Base-by-base conservation (phyloP, 1,140 invertebrate species). In the Lepidotrigona ventralis region DNA sequence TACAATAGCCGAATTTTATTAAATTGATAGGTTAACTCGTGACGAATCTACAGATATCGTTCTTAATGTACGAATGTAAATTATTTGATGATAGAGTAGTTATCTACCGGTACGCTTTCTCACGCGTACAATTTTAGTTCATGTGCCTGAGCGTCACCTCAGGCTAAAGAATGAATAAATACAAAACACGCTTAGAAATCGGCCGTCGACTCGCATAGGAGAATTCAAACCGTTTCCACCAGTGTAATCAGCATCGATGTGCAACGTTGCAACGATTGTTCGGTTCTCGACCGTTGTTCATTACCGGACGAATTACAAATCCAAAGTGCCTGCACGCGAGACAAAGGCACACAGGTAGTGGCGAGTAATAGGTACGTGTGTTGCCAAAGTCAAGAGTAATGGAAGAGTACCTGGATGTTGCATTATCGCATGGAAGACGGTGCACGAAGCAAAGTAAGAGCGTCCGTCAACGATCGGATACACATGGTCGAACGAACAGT, bases 401-500 rank as follows among this genome's bases (percentile, higher is more conserved):
- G 63, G 26, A n/a, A 71, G 68, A 19, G 58, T 6, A 46, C 39
- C 39, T 46, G 39, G 39, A 63, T 79, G 81, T 78, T 68, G 68
- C 81, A 54, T 71, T 70, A 83, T 69, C 54, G 33, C 19, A 56
- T 53, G 75, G 66, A 71, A 79, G 68, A 79, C 46, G 76, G 76
- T 77, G 39, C 29, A 79, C 72, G 58, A 82, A 83, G 72, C 29
- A 56, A 69, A 69, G 87, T 56, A 71, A 64, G 63, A 72, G 72
- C 72, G 73, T 82, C 68, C 68, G 79, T 86, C 81, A 69, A 74
- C 66, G 69, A 68, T 83, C 76, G 75, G 83, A 83, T 83, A 82
- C 74, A 81, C 79, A 84, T 66, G 70, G 53, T 82, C 66, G 79
- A 70, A 83, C 78, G 53, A 70, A 70, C 53, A 74, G 70, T 53